These are phyloP conservation scores for Podarcis muralis DNA, from an alignment of 2,113 vertebrate species.

Conservation along the genomic window DNA sequence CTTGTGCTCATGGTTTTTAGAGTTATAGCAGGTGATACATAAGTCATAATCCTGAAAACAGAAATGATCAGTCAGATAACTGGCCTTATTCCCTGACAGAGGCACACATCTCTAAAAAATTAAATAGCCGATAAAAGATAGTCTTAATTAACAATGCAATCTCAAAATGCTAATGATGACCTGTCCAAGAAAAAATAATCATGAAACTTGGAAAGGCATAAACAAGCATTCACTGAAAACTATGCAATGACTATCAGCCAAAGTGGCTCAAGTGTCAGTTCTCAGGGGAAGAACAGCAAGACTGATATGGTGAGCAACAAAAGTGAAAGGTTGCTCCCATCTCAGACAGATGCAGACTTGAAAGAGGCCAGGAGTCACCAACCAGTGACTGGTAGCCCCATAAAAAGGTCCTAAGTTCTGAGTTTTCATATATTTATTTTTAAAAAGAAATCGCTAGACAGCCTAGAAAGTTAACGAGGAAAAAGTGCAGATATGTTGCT, in stretches of 20 bases:
- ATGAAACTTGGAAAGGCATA: constrained; percentile 7
- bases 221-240: not conserved
- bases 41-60: constrained; percentile 91
- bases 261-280: constrained; percentile 12
- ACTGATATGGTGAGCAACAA: not conserved
- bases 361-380: not conserved
- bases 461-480: too few species aligned
- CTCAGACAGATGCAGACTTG: not conserved
- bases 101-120: not conserved
- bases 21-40: constrained; percentile 97
- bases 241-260: not conserved
- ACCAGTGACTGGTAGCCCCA: too few species aligned
- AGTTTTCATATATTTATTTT: too few species aligned
- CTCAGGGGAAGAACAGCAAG: not conserved
- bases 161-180: constrained; percentile 4
- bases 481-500: too few species aligned
- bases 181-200: not conserved
- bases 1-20: constrained; percentile 97
- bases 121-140: not conserved
- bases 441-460: too few species aligned
- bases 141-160: not conserved
- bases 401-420: too few species aligned
- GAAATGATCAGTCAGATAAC: not conserved
- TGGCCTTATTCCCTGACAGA: not conserved
- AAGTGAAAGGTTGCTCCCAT: not conserved